A percentile compares a stretch with the other conserved stretches of the same genome.
Conservation (phyloP, 2,797 vertebrate genomes). For the Coracias cyanogaster region DNA sequence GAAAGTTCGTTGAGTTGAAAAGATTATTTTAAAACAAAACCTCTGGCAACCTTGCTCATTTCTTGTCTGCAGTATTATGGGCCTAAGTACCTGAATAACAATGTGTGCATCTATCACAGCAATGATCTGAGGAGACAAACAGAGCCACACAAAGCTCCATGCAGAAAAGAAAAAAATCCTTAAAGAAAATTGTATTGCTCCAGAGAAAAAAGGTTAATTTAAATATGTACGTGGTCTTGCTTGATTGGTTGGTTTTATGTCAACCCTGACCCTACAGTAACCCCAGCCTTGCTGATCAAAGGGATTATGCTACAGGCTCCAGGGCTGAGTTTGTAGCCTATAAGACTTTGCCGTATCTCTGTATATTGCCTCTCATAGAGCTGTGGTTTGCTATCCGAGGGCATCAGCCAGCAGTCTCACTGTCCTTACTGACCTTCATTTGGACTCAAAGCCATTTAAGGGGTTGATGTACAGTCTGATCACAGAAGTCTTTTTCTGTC, state of each 20-base stretch:
- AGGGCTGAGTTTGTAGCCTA: slow-evolving; percentile 18
- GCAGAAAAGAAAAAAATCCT: slow-evolving; percentile 19
- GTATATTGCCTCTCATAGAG: not conserved
- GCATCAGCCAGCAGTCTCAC: not conserved
- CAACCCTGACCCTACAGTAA: slow-evolving; percentile 75
- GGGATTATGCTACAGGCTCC: slow-evolving; percentile 57
- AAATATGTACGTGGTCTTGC: slow-evolving; percentile 72
- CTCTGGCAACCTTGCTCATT: not conserved
- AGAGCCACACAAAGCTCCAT: not conserved
- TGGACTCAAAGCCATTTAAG: not conserved
- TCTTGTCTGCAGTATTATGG: not conserved
- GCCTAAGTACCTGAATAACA: slow-evolving; percentile 8
- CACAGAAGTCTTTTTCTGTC: not conserved
- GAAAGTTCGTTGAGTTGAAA: slow-evolving; percentile 21
- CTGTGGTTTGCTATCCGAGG: not conserved
- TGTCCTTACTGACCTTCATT: slow-evolving; percentile 32
- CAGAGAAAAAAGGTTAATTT: slow-evolving; percentile 60
- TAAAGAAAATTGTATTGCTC: slow-evolving; percentile 8
- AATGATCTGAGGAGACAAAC: not conserved
- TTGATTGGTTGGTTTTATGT: slow-evolving; percentile 72
- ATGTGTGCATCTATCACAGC: not conserved
- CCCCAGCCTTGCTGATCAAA: slow-evolving; percentile 76
- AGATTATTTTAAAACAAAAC: slow-evolving; percentile 18
- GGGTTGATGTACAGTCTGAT: not conserved
- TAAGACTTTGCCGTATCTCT: not conserved